A percentile compares a stretch with the other conserved stretches of the same genome.
These are phyloP conservation scores for Plagodis dolabraria DNA, from an alignment of 2,888 invertebrate genomes.

Conservation along the genomic window DNA sequence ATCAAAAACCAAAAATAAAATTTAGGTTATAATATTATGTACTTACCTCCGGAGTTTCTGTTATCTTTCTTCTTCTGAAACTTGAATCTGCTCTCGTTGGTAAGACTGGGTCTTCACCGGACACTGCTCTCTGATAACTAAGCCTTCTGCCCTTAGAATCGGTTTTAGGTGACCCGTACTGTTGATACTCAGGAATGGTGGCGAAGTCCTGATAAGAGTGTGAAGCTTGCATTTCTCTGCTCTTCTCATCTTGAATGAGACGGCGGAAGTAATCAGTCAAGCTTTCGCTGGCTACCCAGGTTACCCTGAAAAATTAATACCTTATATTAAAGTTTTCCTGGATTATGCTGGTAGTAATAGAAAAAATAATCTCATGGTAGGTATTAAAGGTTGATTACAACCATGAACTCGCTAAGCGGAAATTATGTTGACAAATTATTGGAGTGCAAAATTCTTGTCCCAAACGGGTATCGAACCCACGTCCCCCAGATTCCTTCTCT, in stretches of 20 bases:
- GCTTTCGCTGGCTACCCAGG: conserved; percentile 76
- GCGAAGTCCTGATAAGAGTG: conserved; percentile 68
- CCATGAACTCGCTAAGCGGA: too few relatives aligned
- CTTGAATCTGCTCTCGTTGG: conserved; percentile 52
- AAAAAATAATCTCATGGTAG: too few relatives aligned
- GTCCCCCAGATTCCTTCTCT: too few relatives aligned
- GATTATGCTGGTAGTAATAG: too few relatives aligned
- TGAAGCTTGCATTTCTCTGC: conserved; percentile 53
- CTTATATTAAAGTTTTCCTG: too few relatives aligned
- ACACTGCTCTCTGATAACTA: conserved; percentile 77
- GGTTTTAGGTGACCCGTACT: conserved; percentile 39
- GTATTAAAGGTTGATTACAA: too few relatives aligned
- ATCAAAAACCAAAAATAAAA: too few relatives aligned
- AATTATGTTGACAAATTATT: too few relatives aligned
- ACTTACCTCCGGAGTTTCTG: conserved; percentile 64
- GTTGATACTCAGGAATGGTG: conserved; percentile 59
- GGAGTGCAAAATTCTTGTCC: too few relatives aligned
- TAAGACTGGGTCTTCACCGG: conserved; percentile 69
- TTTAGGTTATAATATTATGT: too few relatives aligned
- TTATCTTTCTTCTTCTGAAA: conserved; percentile 54
- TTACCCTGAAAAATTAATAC: conserved; percentile 58
- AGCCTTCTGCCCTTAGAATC: conserved; percentile 68
- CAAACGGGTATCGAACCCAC: too few relatives aligned
- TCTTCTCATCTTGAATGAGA: conserved; percentile 67
- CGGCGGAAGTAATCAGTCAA: conserved; percentile 71